Base-by-base conservation (phyloP, 2,888 invertebrate species). In the Gari tellinella region DNA sequence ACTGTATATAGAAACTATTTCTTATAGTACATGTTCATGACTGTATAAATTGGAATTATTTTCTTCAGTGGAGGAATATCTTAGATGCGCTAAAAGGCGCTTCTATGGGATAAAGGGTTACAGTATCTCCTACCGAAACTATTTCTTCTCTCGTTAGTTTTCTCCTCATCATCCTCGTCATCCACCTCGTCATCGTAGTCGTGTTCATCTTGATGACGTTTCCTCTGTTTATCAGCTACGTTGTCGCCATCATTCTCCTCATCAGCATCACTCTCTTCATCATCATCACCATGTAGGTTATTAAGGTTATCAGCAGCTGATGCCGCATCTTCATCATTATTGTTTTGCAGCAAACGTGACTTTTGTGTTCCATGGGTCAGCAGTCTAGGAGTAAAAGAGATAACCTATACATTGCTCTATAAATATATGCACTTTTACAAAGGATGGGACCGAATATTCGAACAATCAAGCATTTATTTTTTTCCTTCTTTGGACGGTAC, bases 171-270 rank as follows among this genome's bases (percentile, higher is more conserved):
- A 14, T 57, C 76, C 41, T 81, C 90, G 75, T 86, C 72, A 53
- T 55, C 78, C 23, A 93, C 93, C 17, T 91, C 90, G 2, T 94
- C 93, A 80, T 93, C 90, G 41, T 88, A 92, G 14, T 93, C 67
- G 89, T 91, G 87, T 69, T 88, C 90, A 26, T 86, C 87, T 12
- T 87, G 87, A 82, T 84, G 91, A 75, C 80, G 63, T 53, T 75
- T 82, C 41, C 76, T 75, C 62, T 73, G 57, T 67, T 74, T 72
- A 31, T 81, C 82, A 58, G 94, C 94, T 60, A 94, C 95, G 80
- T 95, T 95, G 85, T 95, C 95, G 77, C 94, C 95, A 80, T 94
- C 94, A 86, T 94, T 94, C 82, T 92, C 92, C 91, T 94, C 79
- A 92, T 91, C 92, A 14, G 92, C 92, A 58, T 92, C 92, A 57